Evolutionary conservation across 2,113 vertebrate genomes (phyloP).

Genomic region (Proterorhinus semilunaris): DNA sequence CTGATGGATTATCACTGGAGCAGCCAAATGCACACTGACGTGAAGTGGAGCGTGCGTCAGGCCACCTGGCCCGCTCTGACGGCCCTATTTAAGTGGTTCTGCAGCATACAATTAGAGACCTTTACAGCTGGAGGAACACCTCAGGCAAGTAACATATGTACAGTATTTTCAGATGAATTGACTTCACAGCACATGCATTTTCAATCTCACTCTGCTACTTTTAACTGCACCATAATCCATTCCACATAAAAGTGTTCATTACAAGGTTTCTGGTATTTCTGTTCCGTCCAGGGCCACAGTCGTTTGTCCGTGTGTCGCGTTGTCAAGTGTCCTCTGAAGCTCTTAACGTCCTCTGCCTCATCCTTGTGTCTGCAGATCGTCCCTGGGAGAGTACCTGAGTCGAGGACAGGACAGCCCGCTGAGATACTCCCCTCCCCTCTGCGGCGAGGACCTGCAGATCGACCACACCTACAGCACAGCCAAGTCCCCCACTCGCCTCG

Average conservation of each 20-base stretch:
- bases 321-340: not conserved
- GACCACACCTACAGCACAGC: constrained; percentile 97
- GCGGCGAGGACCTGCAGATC: constrained; percentile 90
- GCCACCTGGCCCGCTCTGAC: constrained; percentile 38
- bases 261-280: too few species aligned
- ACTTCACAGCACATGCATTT: not conserved
- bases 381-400: constrained; percentile 81
- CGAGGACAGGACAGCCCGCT: constrained; percentile 85
- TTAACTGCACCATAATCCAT: too few species aligned
- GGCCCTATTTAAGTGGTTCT: constrained; percentile 35
- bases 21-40: constrained; percentile 27
- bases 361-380: constrained; percentile 66
- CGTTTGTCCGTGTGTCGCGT: too few species aligned
- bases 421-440: constrained; percentile 85
- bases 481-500: constrained; percentile 75
- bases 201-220: too few species aligned
- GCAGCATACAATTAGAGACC: constrained; percentile 3
- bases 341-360: constrained; percentile 9
- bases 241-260: too few species aligned
- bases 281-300: too few species aligned
- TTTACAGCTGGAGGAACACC: not conserved
- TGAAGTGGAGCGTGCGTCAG: constrained; percentile 13
- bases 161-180: not conserved
- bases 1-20: constrained; percentile 47
- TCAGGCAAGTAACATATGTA: not conserved